Evolutionary conservation across 1,140 invertebrate species (phyloP).

Genomic region (Zophobas atratus): DNA sequence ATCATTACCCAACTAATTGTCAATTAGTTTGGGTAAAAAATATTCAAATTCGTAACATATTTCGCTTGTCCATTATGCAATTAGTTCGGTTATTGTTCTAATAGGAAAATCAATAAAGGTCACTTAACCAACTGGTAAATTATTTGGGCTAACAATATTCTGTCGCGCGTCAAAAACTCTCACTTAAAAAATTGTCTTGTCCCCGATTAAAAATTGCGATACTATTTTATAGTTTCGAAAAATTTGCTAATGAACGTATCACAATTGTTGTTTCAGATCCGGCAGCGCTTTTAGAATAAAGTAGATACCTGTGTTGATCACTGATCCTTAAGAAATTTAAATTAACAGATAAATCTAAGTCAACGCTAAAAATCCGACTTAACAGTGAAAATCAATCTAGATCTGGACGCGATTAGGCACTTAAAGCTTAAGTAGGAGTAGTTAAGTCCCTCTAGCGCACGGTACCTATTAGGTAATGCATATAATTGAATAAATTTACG

Average conservation of each 20-base stretch:
- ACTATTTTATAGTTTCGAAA: slow-evolving; percentile 21
- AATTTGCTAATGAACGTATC: slow-evolving; percentile 9
- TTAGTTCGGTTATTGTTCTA: slow-evolving; percentile 37
- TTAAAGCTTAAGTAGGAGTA: not conserved
- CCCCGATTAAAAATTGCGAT: slow-evolving; percentile 33
- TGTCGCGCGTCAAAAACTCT: slow-evolving; percentile 35
- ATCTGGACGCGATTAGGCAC: not conserved
- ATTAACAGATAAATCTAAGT: slow-evolving; percentile 26
- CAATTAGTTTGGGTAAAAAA: slow-evolving; percentile 34
- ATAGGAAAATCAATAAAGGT: slow-evolving; percentile 40
- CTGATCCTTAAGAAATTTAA: slow-evolving; percentile 10
- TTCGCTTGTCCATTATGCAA: slow-evolving; percentile 25
- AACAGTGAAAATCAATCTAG: slow-evolving; percentile 24
- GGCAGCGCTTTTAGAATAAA: not conserved
- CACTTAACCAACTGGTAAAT: slow-evolving; percentile 40
- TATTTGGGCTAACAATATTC: slow-evolving; percentile 43
- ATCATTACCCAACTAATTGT: slow-evolving; percentile 20
- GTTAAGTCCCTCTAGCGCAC: not conserved
- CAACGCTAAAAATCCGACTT: slow-evolving; percentile 2
- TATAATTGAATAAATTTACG: slow-evolving; percentile 10
- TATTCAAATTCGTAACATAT: slow-evolving; percentile 23
- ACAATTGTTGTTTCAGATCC: slow-evolving; percentile 7
- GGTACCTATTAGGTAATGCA: not conserved
- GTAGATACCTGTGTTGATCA: slow-evolving; percentile 8
- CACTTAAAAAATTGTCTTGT: slow-evolving; percentile 37